These are phyloP conservation scores for Triplophysa siluroides DNA, from an alignment of 2,113 vertebrate species.

Conservation along the genomic window DNA sequence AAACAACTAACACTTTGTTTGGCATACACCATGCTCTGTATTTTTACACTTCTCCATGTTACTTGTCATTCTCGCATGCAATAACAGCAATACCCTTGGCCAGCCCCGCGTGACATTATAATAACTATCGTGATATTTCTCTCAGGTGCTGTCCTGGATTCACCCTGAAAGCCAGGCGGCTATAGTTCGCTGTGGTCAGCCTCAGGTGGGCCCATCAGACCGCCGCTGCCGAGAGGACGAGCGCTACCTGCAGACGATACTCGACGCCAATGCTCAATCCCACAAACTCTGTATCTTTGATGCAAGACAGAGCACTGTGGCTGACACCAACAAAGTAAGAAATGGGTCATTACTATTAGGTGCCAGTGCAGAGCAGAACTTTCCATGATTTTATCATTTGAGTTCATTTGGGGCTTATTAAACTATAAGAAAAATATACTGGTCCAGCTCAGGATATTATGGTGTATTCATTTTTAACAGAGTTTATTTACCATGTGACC, in stretches of 20 bases:
- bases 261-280: conserved; percentile 96
- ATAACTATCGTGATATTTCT: background rate
- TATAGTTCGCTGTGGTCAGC: conserved; percentile 91
- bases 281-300: conserved; percentile 96
- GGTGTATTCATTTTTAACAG: too few species aligned
- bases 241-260: conserved; percentile 88
- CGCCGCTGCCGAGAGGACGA: conserved; percentile 97
- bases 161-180: conserved; percentile 95
- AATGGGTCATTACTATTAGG: background rate
- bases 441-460: too few species aligned
- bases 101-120: too few species aligned
- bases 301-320: conserved; percentile 89
- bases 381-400: too few species aligned
- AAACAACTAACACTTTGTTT: too few species aligned
- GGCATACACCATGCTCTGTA: too few species aligned
- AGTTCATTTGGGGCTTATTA: too few species aligned
- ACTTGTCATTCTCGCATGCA: background rate
- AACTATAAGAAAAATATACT: too few species aligned
- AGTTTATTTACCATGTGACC: too few species aligned
- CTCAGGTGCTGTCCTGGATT: conserved; percentile 93
- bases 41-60: too few species aligned
- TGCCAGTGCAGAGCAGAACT: too few species aligned
- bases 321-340: conserved; percentile 90
- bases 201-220: conserved; percentile 87
- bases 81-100: too few species aligned